Evolutionary conservation across 2,797 vertebrate species (phyloP), one percentile per base, ranked within the genome.

Genomic region (Tarsius wallacei): DNA sequence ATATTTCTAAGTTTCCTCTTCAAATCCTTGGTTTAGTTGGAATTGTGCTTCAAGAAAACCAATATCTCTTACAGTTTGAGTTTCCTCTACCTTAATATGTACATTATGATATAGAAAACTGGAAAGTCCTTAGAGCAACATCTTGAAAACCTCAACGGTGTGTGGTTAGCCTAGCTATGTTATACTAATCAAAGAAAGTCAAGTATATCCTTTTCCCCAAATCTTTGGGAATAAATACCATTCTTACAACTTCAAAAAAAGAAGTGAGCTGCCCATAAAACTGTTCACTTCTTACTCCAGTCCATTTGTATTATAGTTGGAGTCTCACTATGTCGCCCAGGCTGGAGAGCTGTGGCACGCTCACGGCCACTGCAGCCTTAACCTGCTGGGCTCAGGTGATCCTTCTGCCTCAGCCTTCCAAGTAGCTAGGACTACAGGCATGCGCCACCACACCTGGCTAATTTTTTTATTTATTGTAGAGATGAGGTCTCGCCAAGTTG

Each of bases 1-100:
- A 2, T 78, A n/a, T 76, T 96, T 96, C 61, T 96, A 86, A 96
- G 77, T 33, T 91, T 89, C 49, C 49, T 83, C 53, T 82, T 76
- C 31, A 86, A 31, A 47, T 86, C 57, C 64, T 91, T 87, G 71
- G 26, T 51, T 89, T 87, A 93, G 57, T 76, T 93, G 63, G 47
- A 95, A 87, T 78, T 64, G 47, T 95, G 47, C 68, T 92, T 95
- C 57, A 90, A 74, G 51, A 86, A 61, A 71, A 63, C 77, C 42
- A 51, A 7, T 74, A 61, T 73, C 61, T 71, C 84, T 85, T 78
- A 55, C 14, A 78, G 8, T 94, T 77, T 64, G 64, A 64, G 42
- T 88, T 93, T 96, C 89, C 68, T 91, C 63, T 95, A 59, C 47
- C 42, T 91, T 53, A 55, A 42, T 66, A 13, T 36, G 74, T 31